phyloP scores from a whole-genome alignment of 2,888 invertebrate genomes.

The Tetropium fuscum region DNA sequence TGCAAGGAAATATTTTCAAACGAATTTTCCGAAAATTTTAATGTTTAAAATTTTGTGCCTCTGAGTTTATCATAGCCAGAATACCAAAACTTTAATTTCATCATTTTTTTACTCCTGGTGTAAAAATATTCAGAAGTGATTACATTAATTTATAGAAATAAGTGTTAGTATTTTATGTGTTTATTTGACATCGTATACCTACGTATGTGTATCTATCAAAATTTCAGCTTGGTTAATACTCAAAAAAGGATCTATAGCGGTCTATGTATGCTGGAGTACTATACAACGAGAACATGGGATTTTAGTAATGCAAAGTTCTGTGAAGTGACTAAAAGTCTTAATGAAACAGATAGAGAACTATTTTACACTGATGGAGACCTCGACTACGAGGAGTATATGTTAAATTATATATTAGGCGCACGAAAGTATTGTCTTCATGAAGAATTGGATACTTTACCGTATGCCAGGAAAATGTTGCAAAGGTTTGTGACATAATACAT shows the following conservation, averaged over 20 bases:
- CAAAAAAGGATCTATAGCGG: conserved; percentile 75
- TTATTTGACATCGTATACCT: too few species aligned
- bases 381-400: conserved; percentile 75
- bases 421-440: conserved; percentile 88
- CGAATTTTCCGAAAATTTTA: too few species aligned
- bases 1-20: too few species aligned
- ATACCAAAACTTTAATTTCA: too few species aligned
- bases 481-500: conserved; percentile 63
- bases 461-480: conserved; percentile 74
- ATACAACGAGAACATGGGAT: conserved; percentile 85
- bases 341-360: conserved; percentile 69
- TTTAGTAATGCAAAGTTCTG: conserved; percentile 76
- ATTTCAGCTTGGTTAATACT: conserved; percentile 72
- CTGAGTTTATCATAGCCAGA: too few species aligned
- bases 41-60: too few species aligned
- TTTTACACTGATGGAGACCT: conserved; percentile 71
- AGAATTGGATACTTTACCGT: conserved; percentile 79
- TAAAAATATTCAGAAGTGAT: too few species aligned
- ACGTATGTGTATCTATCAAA: too few species aligned
- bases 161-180: too few species aligned
- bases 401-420: conserved; percentile 83
- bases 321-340: conserved; percentile 69
- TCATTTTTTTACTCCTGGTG: too few species aligned
- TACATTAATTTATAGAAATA: too few species aligned
- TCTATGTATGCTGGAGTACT: conserved; percentile 78